These are phyloP conservation scores for Ictidomys tridecemlineatus DNA, from an alignment of 2,113 vertebrate species.

Conservation along the genomic window DNA sequence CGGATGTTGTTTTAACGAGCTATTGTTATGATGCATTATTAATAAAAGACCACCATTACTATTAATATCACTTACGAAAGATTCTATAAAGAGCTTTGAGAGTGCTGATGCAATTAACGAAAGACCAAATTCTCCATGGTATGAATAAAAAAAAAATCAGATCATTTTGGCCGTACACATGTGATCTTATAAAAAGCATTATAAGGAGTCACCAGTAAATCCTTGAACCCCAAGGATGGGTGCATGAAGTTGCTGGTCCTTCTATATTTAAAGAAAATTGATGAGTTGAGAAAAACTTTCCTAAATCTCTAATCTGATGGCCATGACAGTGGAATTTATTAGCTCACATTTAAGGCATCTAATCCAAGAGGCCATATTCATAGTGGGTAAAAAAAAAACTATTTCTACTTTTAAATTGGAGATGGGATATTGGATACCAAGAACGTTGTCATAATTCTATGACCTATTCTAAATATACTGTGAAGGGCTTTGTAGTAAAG, in stretches of 20 bases:
- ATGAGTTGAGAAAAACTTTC: conserved; percentile 16
- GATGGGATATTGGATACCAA: background rate
- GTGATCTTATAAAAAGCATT: conserved; percentile 32
- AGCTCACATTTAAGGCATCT: conserved; percentile 3
- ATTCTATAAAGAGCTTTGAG: conserved; percentile 75
- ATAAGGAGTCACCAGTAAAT: background rate
- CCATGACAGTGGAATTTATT: background rate
- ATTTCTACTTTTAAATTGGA: background rate
- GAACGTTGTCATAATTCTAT: background rate
- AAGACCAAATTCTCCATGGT: conserved; percentile 44
- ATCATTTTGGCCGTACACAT: background rate
- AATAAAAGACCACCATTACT: conserved; percentile 80
- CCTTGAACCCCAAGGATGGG: background rate
- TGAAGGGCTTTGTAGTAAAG: background rate
- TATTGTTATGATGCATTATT: conserved; percentile 82
- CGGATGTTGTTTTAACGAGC: conserved; percentile 78
- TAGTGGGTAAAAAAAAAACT: background rate
- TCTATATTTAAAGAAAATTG: background rate
- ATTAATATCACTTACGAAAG: conserved; percentile 79
- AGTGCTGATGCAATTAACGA: conserved; percentile 63
- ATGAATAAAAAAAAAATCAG: conserved; percentile 47
- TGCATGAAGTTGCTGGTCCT: background rate
- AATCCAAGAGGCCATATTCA: conserved; percentile 9
- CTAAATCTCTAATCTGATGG: conserved; percentile 14
- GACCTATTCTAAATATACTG: background rate